Evolutionary conservation across 2,113 vertebrate species (phyloP), one percentile per base, ranked within the genome.

Genomic region (Rhagologus leucostigma): DNA sequence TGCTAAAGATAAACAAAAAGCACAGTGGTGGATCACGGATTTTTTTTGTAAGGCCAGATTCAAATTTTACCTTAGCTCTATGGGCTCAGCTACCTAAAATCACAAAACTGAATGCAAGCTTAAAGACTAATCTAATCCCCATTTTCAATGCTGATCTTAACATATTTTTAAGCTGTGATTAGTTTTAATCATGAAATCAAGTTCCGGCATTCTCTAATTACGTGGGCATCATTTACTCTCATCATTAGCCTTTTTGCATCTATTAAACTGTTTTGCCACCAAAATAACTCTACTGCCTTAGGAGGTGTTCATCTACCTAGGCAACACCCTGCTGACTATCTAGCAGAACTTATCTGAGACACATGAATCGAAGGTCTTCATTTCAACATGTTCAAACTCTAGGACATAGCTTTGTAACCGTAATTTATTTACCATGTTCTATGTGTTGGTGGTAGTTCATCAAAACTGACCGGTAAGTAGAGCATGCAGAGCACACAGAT

Each of bases 241-340:
- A 32, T 29, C 22, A 41, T 7, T n/a, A 56, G 37, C 9, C 21
- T 69, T 68, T 75, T 30, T 79, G 8, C 7, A 73, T 32, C 14
- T 16, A 30, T 46, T 65, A 49, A 63, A 50, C 14, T 39, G 4
- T 33, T 90, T 73, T 70, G 12, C 11, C 52, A 77, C 7, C 22
- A 68, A 27, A 85, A 69, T 63, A 84, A 53, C 15, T 67, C 30
- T n/a, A 49, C 8, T 70, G 17, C 16, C 14, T 81, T 67, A 42
- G 63, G 9, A 84, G 11, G 3, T 33, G 10, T 39, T 70, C 24
- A 14, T 10, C 10, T 69, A 49, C 11, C 37, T 46, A 53, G 39
- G 19, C 52, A 83, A 50, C 27, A 33, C 0, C 1, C 13, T 20
- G 10, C 13, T 81, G 41, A 33, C 0, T 5, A 14, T 52, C 84